These are phyloP conservation scores for Rhadina sibilatrix DNA, from an alignment of 2,113 vertebrate species.

Conservation along the genomic window DNA sequence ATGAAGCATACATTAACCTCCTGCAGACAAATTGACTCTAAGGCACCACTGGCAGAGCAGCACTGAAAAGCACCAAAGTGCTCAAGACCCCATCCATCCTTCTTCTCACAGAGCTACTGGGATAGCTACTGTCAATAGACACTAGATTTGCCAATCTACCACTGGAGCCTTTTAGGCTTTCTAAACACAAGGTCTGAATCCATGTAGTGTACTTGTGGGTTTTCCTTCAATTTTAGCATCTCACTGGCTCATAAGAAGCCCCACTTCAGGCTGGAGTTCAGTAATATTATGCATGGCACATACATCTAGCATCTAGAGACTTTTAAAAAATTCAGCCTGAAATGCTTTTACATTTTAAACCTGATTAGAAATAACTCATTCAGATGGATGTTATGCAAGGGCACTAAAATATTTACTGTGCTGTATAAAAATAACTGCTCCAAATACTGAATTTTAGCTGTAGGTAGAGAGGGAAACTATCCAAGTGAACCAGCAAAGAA, in stretches of 20 bases:
- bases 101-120: neutral
- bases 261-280: neutral
- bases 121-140: neutral
- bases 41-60: neutral
- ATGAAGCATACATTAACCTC: neutral
- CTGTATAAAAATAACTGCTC: conserved; percentile 59
- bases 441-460: conserved; percentile 28
- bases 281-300: neutral
- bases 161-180: neutral
- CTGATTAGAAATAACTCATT: conserved; percentile 56
- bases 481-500: neutral
- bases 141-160: neutral
- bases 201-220: neutral
- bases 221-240: neutral
- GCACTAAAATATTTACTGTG: conserved; percentile 57
- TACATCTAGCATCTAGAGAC: conserved; percentile 22
- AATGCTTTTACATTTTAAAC: conserved; percentile 50
- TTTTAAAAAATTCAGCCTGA: conserved; percentile 48
- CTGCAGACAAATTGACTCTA: neutral
- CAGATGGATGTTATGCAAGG: conserved; percentile 57
- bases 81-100: neutral
- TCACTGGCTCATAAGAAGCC: neutral
- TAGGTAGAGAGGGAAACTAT: neutral
- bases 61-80: neutral
- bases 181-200: neutral